Evolutionary conservation across 2,797 vertebrate genomes (phyloP), one percentile per base, ranked within the genome.

Genomic region (Ceyx erithaca): DNA sequence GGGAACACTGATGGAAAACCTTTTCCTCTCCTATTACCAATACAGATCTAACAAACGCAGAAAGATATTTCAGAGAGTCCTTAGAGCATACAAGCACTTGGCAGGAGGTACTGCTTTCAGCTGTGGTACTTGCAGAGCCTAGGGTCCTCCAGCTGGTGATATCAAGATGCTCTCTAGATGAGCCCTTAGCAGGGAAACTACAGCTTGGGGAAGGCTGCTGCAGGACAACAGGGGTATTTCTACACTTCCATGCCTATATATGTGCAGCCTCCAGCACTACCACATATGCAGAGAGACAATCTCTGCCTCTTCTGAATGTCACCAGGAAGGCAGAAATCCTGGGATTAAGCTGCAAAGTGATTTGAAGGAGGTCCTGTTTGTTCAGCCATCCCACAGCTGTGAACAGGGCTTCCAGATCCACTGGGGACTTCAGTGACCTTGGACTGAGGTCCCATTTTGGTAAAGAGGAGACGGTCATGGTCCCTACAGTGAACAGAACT

Each of bases 211-310:
- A 76, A 64, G 31, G 46, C 41, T 68, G 30, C 10, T 28, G 30
- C 61, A 80, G 73, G 51, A 45, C 35, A 51, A 11, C 2, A 48
- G 51, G 8, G 1, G 0, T 7, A 10, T 48, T 77, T 49, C 43
- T 72, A 26, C 6, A 8, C n/a, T 19, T 17, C 18, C 23, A 11
- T 7, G 22, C 30, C 55, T n/a, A 4, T 1, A 11, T 33, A 21
- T 0, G 0, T 7, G 35, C 58, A 79, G 78, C 31, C 20, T 48
- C 70, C 33, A 6, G 9, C 1, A 3, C 43, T 70, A 30, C 20
- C 0, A 0, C 12, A 30, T 21, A n/a, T 54, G 9, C 54, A 4
- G 23, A 57, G 58, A 33, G 33, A 16, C 31, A 37, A 14, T 4
- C 14, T 40, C 45, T 41, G 43, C 14, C 23, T 43, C 67, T 79